Evolutionary conservation across 2,888 invertebrate species (phyloP).

Genomic region (Erebia palarica): DNA sequence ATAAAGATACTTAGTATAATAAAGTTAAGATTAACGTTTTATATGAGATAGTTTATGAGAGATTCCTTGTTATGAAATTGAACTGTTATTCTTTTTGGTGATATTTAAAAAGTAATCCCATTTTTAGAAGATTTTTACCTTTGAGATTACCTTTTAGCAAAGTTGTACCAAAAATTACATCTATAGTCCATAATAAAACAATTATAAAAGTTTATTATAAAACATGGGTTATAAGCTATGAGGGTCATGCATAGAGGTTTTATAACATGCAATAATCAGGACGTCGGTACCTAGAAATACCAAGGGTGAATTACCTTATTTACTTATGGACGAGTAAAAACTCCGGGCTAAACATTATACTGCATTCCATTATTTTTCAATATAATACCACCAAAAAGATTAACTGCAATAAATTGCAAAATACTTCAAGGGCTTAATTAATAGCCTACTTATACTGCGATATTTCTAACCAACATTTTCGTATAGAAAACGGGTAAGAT

Average conservation of each 20-base stretch:
- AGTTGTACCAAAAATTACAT: not conserved
- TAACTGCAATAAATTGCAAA: not conserved
- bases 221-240: no score
- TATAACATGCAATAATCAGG: no score
- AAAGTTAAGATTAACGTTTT: not conserved
- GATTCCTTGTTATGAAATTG: conserved; percentile 8
- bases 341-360: no score
- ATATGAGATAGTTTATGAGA: conserved; percentile 15
- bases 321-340: no score
- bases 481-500: not conserved
- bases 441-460: not conserved
- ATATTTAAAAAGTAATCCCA: not conserved
- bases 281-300: no score
- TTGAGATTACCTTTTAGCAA: not conserved
- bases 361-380: no score
- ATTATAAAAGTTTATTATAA: no score
- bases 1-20: not conserved
- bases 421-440: not conserved
- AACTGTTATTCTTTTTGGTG: not conserved
- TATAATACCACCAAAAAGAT: not conserved
- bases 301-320: no score
- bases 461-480: not conserved
- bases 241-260: no score
- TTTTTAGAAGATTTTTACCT: no score
- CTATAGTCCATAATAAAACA: no score